A percentile compares a stretch with the other conserved stretches of the same genome.
These are phyloP conservation scores for Mugil cephalus DNA, from an alignment of 2,113 vertebrate genomes.

Conservation along the genomic window DNA sequence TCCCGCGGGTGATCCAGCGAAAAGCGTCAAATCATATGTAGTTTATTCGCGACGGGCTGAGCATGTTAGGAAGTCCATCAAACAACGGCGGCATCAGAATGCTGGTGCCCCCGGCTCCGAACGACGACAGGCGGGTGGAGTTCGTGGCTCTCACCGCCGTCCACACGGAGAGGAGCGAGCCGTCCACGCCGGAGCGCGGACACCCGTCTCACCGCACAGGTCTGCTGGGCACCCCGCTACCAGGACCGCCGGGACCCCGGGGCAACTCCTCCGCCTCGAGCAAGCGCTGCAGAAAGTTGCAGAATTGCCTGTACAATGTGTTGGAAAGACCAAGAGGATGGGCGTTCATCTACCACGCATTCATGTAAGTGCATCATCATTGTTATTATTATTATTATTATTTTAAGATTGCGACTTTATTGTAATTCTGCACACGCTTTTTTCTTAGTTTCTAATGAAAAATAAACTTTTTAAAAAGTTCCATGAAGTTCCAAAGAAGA, in stretches of 20 bases:
- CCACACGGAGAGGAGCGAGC: slow-evolving; percentile 88
- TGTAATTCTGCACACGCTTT: too few species aligned
- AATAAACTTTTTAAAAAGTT: background rate
- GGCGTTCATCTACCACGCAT: slow-evolving; percentile 94
- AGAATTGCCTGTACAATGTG: slow-evolving; percentile 94
- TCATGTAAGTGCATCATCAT: slow-evolving; percentile 87
- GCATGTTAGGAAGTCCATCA: slow-evolving; percentile 83
- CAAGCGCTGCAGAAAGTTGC: slow-evolving; percentile 90
- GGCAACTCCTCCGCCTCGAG: slow-evolving; percentile 83
- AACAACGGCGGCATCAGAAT: slow-evolving; percentile 88
- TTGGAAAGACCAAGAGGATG: slow-evolving; percentile 92
- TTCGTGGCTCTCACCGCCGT: slow-evolving; percentile 91
- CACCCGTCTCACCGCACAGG: slow-evolving; percentile 87
- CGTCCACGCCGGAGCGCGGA: slow-evolving; percentile 84
- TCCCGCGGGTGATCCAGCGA: slow-evolving; percentile 24
- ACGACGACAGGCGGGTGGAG: slow-evolving; percentile 87
- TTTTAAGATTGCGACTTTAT: background rate
- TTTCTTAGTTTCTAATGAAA: background rate
- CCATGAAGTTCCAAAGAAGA: background rate
- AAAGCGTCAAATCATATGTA: slow-evolving; percentile 30
- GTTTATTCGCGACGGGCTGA: slow-evolving; percentile 23
- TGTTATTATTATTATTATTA: background rate
- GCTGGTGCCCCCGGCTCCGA: slow-evolving; percentile 78
- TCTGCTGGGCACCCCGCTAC: slow-evolving; percentile 89
- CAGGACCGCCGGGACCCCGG: slow-evolving; percentile 83